Conservation (phyloP, 2,888 invertebrate genomes). For the Drosophila subsilvestris region DNA sequence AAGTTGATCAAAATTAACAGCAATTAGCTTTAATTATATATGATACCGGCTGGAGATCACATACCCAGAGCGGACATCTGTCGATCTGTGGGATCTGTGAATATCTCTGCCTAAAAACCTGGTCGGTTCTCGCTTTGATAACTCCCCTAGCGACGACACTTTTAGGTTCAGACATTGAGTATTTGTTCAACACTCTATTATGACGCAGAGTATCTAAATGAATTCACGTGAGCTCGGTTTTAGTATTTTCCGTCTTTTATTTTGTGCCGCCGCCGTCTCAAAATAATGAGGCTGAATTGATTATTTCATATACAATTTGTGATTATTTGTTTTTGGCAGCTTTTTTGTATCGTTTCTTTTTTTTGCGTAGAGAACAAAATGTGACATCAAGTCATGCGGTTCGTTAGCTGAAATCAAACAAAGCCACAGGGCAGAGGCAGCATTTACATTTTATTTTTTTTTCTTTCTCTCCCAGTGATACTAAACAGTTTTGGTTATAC, state of each 20-base stretch:
- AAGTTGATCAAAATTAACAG: conserved; percentile 53
- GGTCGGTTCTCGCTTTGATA: conserved; percentile 45
- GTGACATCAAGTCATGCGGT: conserved; percentile 60
- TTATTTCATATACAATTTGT: conserved; percentile 45
- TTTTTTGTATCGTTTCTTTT: conserved; percentile 3
- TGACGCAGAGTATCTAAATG: conserved; percentile 74
- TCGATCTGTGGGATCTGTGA: conserved; percentile 11
- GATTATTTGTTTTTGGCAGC: conserved; percentile 43
- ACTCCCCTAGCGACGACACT: conserved; percentile 11
- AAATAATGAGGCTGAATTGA: conserved; percentile 56
- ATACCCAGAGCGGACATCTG: conserved; percentile 9
- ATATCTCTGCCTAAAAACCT: conserved; percentile 30
- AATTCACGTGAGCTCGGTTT: conserved; percentile 71
- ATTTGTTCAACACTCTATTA: conserved; percentile 46
- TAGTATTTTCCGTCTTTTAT: conserved; percentile 18
- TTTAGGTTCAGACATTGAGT: conserved; percentile 9
- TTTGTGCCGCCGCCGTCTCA: conserved; percentile 36
- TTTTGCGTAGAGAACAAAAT: conserved; percentile 43
- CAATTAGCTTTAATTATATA: conserved; percentile 66
- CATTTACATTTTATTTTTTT: conserved; percentile 33
- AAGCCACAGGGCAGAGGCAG: conserved; percentile 17
- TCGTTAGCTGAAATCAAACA: conserved; percentile 59
- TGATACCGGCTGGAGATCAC: background rate
- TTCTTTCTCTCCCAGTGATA: conserved; percentile 4
- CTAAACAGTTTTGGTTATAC: conserved; percentile 27